These are phyloP conservation scores for Heliconius hortense DNA, from an alignment of 2,888 invertebrate genomes.

Conservation along the genomic window DNA sequence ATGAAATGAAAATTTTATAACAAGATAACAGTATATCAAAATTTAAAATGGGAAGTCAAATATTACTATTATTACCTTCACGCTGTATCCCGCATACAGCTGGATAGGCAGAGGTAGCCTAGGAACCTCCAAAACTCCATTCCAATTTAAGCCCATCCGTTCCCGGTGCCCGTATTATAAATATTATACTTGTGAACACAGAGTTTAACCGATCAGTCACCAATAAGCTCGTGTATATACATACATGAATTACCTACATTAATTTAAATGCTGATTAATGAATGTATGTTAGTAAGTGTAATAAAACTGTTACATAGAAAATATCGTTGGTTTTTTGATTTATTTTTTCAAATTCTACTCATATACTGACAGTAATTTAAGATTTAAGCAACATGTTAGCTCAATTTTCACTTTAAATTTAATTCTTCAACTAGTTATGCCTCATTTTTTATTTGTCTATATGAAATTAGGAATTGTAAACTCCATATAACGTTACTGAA, in stretches of 20 bases:
- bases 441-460: too few species aligned
- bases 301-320: constrained; percentile 4
- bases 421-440: too few species aligned
- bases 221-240: not conserved
- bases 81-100: too few species aligned
- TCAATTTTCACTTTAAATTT: too few species aligned
- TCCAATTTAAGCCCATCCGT: too few species aligned
- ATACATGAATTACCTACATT: not conserved
- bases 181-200: not conserved
- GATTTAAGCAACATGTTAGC: not conserved
- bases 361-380: not conserved
- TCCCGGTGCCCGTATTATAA: not conserved
- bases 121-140: too few species aligned
- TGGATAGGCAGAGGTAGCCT: too few species aligned
- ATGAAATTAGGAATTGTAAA: too few species aligned
- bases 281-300: not conserved
- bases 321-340: constrained; percentile 1
- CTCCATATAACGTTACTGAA: too few species aligned
- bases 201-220: not conserved
- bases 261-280: constrained; percentile 9
- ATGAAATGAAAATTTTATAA: not conserved
- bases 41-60: not conserved
- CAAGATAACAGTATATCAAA: not conserved
- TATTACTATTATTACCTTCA: not conserved
- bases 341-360: not conserved